Percentiles rank a stretch among this genome's conserved stretches.
Evolutionary conservation across 2,888 invertebrate species (phyloP).

Genomic region (Mimachlamys varia): DNA sequence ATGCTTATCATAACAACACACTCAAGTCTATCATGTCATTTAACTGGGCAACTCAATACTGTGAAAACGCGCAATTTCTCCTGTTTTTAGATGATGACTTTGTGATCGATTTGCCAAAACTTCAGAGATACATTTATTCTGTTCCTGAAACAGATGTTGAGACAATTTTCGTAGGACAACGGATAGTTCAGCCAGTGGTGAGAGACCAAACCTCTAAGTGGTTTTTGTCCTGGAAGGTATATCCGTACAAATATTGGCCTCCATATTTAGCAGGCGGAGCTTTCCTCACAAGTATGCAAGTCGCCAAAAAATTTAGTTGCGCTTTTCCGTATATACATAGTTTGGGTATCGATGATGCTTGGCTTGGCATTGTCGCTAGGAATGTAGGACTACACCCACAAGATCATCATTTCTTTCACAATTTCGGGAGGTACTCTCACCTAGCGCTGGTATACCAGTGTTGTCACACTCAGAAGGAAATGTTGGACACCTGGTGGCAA

Average conservation of each 20-base stretch:
- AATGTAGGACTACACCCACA: not conserved
- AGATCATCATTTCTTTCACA: conserved; percentile 19
- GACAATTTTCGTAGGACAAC: not conserved
- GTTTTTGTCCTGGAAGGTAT: not conserved
- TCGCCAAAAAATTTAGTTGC: not conserved
- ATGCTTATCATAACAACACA: not conserved
- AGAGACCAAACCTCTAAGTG: not conserved
- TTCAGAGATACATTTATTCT: not conserved
- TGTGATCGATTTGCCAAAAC: not conserved
- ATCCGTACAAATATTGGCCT: not conserved
- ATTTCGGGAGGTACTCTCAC: not conserved
- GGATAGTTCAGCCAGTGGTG: not conserved
- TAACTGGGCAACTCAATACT: conserved; percentile 21
- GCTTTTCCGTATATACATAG: not conserved
- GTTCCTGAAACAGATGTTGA: not conserved
- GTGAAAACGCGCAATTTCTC: not conserved
- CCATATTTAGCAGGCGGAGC: not conserved
- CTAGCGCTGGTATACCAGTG: not conserved
- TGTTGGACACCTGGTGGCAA: not conserved
- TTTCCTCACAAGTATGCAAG: not conserved
- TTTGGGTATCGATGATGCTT: not conserved
- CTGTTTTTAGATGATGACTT: not conserved
- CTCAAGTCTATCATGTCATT: not conserved
- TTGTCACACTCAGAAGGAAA: not conserved
- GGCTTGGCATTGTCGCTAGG: not conserved